Evolutionary conservation across 1,140 invertebrate species (phyloP).

Genomic region (Lordiphosa clarofinis): DNA sequence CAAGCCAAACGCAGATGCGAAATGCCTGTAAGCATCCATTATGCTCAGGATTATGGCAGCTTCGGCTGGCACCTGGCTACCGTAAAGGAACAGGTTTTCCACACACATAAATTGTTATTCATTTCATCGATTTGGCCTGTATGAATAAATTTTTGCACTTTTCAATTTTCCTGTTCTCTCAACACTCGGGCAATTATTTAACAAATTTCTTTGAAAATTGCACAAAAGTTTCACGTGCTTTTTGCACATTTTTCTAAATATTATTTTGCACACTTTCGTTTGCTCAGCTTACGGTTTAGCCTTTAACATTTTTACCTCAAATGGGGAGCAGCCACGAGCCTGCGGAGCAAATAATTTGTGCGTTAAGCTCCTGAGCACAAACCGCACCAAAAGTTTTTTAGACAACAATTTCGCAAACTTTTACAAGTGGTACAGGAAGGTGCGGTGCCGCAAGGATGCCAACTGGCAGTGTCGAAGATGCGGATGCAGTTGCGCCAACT

Average conservation of each 20-base stretch:
- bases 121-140: no score
- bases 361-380: constrained; percentile 63
- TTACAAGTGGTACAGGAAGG: constrained; percentile 51
- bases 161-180: no score
- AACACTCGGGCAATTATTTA: no score
- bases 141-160: no score
- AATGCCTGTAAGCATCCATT: constrained; percentile 17
- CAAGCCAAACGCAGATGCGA: constrained; percentile 38
- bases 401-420: constrained; percentile 74
- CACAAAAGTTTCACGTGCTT: no score
- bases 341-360: constrained; percentile 67
- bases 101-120: constrained; percentile 2
- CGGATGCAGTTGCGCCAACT: constrained; percentile 35
- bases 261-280: no score
- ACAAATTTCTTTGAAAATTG: no score
- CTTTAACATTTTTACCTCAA: neutral
- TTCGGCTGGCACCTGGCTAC: constrained; percentile 15
- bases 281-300: neutral
- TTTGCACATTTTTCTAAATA: no score
- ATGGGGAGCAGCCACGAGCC: constrained; percentile 2
- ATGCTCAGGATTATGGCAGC: constrained; percentile 24
- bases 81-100: constrained; percentile 9
- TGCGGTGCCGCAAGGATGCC: constrained; percentile 21
- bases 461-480: constrained; percentile 47
- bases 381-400: constrained; percentile 64